A percentile compares a stretch with the other conserved stretches of the same genome.
phyloP scores from a whole-genome alignment of 92 coral and sea anemone species.

The Porites cylindrica region DNA sequence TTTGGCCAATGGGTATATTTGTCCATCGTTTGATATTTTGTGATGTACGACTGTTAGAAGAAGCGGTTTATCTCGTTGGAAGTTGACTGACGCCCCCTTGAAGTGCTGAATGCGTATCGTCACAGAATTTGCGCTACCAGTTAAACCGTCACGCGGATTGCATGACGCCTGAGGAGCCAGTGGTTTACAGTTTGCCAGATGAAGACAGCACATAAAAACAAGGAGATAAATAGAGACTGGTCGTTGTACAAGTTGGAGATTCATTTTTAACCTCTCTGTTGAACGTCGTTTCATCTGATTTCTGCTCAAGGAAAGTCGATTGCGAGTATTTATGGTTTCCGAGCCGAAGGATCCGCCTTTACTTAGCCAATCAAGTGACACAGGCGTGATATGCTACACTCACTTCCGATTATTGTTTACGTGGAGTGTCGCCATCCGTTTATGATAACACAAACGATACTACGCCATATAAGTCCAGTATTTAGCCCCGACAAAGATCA shows the following conservation, averaged over 20 bases:
- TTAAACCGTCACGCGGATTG: conserved; percentile 38
- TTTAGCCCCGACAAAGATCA: background rate
- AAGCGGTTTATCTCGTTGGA: conserved; percentile 28
- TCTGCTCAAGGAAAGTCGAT: background rate
- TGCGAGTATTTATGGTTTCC: conserved; percentile 16
- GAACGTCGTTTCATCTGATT: background rate
- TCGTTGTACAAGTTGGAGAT: background rate
- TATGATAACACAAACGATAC: background rate
- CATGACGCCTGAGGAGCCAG: background rate
- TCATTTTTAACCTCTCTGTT: conserved; percentile 12
- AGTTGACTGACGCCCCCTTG: conserved; percentile 15
- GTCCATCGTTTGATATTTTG: conserved; percentile 53
- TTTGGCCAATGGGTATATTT: conserved; percentile 22
- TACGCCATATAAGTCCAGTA: conserved; percentile 19
- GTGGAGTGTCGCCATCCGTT: background rate
- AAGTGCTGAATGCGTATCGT: conserved; percentile 30
- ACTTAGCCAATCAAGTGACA: conserved; percentile 22
- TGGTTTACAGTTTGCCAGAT: background rate
- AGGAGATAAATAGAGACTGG: background rate
- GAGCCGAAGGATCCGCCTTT: conserved; percentile 1
- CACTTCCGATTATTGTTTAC: conserved; percentile 22
- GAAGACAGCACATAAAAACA: background rate
- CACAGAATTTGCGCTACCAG: conserved; percentile 10
- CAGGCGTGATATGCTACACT: background rate
- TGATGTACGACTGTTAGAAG: background rate